Percentiles rank a stretch among this genome's conserved stretches.
Conservation (phyloP, 2,888 invertebrate genomes). For the Nesidiocoris tenuis region DNA sequence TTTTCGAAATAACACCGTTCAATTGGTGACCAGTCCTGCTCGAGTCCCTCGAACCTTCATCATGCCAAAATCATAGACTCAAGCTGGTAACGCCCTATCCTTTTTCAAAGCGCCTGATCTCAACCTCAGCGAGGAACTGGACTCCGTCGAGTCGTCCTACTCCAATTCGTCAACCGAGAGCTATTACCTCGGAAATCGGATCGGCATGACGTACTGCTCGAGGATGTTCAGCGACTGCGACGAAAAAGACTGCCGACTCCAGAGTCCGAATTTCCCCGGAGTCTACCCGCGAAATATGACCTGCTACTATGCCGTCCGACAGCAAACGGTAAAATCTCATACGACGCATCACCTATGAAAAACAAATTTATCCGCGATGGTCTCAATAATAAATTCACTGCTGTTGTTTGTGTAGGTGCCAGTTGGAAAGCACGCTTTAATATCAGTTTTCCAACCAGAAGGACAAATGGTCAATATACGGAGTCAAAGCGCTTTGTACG, state of each 20-base stretch:
- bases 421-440: conserved; percentile 82
- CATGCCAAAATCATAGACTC: no score
- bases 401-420: conserved; percentile 55
- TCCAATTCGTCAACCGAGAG: conserved; percentile 55
- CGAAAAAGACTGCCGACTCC: conserved; percentile 82
- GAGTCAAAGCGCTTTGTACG: conserved; percentile 70
- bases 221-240: conserved; percentile 90
- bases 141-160: conserved; percentile 23
- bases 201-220: conserved; percentile 88
- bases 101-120: conserved; percentile 31
- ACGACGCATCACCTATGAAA: no score
- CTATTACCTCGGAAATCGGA: conserved; percentile 81
- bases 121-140: conserved; percentile 18
- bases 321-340: conserved; percentile 84
- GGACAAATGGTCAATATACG: conserved; percentile 82
- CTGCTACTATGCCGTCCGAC: conserved; percentile 85
- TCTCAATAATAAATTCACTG: no score
- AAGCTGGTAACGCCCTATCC: no score
- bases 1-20: no score
- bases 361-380: no score
- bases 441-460: conserved; percentile 79
- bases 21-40: no score
- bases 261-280: conserved; percentile 90
- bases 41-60: no score
- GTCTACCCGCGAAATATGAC: conserved; percentile 91